A percentile compares a stretch with the other conserved stretches of the same genome.
Conservation (phyloP, 2,888 invertebrate species). For the Orgyia antiqua region DNA sequence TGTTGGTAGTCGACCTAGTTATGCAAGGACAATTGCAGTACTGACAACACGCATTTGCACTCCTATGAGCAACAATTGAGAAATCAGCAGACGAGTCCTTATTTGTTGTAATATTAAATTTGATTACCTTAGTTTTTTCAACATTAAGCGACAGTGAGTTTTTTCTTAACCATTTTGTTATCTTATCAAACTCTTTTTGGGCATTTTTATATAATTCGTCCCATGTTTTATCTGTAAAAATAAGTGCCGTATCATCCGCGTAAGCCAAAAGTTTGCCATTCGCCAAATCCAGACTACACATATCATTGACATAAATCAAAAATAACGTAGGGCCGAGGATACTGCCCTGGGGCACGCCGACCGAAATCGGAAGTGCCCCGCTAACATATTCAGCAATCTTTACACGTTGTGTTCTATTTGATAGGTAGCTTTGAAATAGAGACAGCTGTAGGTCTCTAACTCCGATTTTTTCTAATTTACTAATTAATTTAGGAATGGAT, state of each 20-base stretch:
- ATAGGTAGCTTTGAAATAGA: not conserved
- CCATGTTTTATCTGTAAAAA: slow-evolving; percentile 1
- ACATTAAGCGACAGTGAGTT: not conserved
- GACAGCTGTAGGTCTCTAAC: not conserved
- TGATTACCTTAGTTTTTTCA: not conserved
- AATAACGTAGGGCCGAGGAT: not conserved
- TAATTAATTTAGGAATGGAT: not conserved
- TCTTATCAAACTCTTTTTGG: not conserved
- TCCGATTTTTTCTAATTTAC: not conserved
- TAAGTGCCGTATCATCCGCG: slow-evolving; percentile 3
- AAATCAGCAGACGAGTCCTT: no score
- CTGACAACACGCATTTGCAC: no score
- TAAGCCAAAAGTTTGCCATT: not conserved
- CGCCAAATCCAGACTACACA: not conserved
- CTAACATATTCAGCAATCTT: not conserved
- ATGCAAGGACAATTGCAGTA: no score
- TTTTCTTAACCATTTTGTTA: not conserved
- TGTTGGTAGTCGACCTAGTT: not conserved
- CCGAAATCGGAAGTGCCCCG: not conserved
- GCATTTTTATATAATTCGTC: not conserved
- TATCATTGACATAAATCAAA: slow-evolving; percentile 1
- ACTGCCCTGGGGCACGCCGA: not conserved
- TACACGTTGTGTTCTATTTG: not conserved
- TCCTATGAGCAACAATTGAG: no score
- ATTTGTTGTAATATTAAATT: no score